These are phyloP conservation scores for Psittacula derbiana DNA, from an alignment of 2,797 vertebrate genomes.

Conservation along the genomic window DNA sequence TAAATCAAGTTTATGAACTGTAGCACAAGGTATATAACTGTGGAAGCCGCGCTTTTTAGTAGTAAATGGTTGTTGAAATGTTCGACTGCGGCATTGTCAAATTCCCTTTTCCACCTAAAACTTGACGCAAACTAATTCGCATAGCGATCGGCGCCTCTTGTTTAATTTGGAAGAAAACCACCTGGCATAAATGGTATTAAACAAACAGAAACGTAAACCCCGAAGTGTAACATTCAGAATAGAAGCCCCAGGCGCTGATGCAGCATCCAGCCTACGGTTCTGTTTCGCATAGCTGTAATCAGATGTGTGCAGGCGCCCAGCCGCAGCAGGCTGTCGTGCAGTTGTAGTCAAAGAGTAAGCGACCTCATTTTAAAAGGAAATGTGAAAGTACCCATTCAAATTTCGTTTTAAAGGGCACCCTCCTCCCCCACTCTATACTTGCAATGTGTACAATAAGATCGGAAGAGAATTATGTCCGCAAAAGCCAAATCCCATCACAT, in stretches of 20 bases:
- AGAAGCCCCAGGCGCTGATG: not conserved
- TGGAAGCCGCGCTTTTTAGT: not conserved
- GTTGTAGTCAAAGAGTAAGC: not conserved
- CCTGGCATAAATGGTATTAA: not conserved
- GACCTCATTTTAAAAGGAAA: not conserved
- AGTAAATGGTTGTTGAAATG: slow-evolving; percentile 34
- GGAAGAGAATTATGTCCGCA: accelerated
- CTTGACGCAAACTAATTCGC: not conserved
- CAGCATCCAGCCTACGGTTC: not conserved
- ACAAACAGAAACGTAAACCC: not conserved
- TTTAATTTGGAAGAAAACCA: not conserved
- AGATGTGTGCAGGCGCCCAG: not conserved
- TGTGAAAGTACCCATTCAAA: not conserved
- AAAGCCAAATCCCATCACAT: not conserved
- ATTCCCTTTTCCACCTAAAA: not conserved
- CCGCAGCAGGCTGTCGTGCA: not conserved
- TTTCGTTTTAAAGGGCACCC: not conserved
- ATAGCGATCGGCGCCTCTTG: not conserved
- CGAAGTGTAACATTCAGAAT: not conserved
- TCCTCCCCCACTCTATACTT: accelerated
- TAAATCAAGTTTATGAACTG: slow-evolving; percentile 64
- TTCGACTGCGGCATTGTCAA: not conserved
- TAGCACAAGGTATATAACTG: slow-evolving; percentile 36
- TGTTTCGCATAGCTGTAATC: not conserved
- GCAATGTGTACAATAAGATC: not conserved